A percentile compares a stretch with the other conserved stretches of the same genome.
phyloP scores from a whole-genome alignment of 2,113 vertebrate genomes.

The Lagopus leucura region DNA sequence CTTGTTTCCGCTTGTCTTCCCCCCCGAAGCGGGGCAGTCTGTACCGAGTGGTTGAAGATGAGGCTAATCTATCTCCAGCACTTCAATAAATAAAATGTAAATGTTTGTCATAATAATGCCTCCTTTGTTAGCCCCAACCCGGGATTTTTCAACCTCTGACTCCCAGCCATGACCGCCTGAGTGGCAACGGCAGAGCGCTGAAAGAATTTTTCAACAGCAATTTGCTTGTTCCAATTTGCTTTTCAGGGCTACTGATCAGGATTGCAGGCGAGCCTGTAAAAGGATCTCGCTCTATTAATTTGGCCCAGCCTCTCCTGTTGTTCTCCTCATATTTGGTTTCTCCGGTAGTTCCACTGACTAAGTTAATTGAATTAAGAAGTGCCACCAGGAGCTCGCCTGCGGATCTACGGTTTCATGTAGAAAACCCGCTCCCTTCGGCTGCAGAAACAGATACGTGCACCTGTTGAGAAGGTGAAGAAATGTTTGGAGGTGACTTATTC shows the following conservation, averaged over 20 bases:
- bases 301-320: slow-evolving; percentile 73
- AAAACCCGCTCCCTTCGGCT: slow-evolving; percentile 20
- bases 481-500: slow-evolving; percentile 26
- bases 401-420: slow-evolving; percentile 64
- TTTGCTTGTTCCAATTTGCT: slow-evolving; percentile 85
- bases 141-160: slow-evolving; percentile 75
- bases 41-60: slow-evolving; percentile 56
- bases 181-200: slow-evolving; percentile 78
- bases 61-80: slow-evolving; percentile 73
- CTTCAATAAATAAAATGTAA: slow-evolving; percentile 77
- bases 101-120: slow-evolving; percentile 77
- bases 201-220: slow-evolving; percentile 85
- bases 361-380: slow-evolving; percentile 77
- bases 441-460: slow-evolving; percentile 64
- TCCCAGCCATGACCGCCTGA: slow-evolving; percentile 68
- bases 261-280: slow-evolving; percentile 72
- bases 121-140: slow-evolving; percentile 74
- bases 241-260: slow-evolving; percentile 78
- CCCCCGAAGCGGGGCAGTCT: background rate
- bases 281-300: slow-evolving; percentile 80
- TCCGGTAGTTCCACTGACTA: slow-evolving; percentile 67
- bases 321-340: slow-evolving; percentile 76
- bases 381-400: background rate
- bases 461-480: slow-evolving; percentile 64
- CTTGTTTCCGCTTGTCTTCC: slow-evolving; percentile 28